These are phyloP conservation scores for Phalacrocorax brasilianus DNA, from an alignment of 2,113 vertebrate genomes.

Conservation along the genomic window DNA sequence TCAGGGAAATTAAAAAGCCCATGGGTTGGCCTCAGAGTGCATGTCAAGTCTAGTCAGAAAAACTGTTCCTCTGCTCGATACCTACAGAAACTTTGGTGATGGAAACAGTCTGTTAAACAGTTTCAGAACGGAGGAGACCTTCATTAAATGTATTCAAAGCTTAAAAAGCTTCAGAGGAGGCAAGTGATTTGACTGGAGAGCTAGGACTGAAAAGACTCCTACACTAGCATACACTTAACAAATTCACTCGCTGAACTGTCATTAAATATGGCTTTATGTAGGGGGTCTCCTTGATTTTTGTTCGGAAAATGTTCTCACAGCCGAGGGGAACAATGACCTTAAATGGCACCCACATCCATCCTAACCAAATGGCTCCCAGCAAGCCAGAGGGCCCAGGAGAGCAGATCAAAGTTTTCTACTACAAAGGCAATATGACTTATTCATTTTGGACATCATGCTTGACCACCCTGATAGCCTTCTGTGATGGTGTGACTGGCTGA, in stretches of 20 bases:
- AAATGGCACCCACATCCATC: background rate
- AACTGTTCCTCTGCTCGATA: background rate
- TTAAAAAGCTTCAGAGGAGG: slow-evolving; percentile 10
- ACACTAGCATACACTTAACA: background rate
- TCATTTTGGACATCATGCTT: background rate
- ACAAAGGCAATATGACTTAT: background rate
- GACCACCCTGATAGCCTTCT: no score
- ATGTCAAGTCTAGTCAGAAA: background rate
- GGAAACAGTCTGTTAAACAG: background rate
- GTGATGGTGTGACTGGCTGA: no score
- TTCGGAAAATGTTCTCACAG: background rate
- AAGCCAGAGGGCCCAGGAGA: background rate
- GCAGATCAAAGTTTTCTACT: background rate
- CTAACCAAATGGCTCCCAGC: background rate
- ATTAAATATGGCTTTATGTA: background rate
- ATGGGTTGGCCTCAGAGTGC: background rate
- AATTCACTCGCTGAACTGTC: background rate
- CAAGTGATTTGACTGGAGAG: background rate
- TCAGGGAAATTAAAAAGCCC: background rate
- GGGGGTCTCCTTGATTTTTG: background rate
- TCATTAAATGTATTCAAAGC: background rate
- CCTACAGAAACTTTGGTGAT: background rate
- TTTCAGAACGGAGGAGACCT: background rate
- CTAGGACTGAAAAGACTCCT: background rate
- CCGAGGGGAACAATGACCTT: background rate